These are phyloP conservation scores for Hirtodrosophila trivittata DNA, from an alignment of 2,888 invertebrate genomes.

Conservation along the genomic window DNA sequence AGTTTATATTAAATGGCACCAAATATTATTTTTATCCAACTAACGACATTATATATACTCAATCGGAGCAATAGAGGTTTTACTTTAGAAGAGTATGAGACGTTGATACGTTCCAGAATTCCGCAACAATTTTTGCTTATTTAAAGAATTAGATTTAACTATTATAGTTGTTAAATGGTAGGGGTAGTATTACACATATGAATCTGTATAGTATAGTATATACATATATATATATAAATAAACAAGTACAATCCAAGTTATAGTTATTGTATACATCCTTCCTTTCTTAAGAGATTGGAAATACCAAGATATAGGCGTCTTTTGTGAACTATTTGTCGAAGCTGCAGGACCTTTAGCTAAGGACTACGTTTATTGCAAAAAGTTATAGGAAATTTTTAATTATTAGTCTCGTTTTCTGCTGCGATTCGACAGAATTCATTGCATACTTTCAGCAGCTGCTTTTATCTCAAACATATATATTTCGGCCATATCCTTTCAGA, in stretches of 20 bases:
- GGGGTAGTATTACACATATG: constrained; percentile 15
- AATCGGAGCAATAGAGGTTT: constrained; percentile 27
- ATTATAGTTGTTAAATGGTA: constrained; percentile 19
- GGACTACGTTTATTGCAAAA: too few species aligned
- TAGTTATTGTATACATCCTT: too few species aligned
- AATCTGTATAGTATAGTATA: constrained; percentile 36
- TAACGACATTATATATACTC: constrained; percentile 45
- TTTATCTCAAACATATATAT: constrained; percentile 29
- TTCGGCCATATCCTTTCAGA: too few species aligned
- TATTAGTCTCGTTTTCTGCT: too few species aligned
- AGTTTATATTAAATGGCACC: constrained; percentile 45
- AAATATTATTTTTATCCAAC: constrained; percentile 63
- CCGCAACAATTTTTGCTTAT: constrained; percentile 17
- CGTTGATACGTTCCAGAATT: constrained; percentile 11
- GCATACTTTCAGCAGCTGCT: too few species aligned
- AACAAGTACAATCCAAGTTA: neutral
- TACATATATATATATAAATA: constrained; percentile 6
- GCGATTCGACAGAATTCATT: too few species aligned
- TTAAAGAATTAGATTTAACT: constrained; percentile 29
- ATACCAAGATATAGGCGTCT: too few species aligned
- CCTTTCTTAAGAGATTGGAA: too few species aligned
- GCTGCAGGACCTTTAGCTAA: too few species aligned
- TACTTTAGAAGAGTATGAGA: constrained; percentile 12
- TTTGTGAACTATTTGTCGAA: too few species aligned
- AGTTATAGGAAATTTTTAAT: too few species aligned